Evolutionary conservation across 1,140 invertebrate species (phyloP).

Genomic region (Zaprionus taronus): DNA sequence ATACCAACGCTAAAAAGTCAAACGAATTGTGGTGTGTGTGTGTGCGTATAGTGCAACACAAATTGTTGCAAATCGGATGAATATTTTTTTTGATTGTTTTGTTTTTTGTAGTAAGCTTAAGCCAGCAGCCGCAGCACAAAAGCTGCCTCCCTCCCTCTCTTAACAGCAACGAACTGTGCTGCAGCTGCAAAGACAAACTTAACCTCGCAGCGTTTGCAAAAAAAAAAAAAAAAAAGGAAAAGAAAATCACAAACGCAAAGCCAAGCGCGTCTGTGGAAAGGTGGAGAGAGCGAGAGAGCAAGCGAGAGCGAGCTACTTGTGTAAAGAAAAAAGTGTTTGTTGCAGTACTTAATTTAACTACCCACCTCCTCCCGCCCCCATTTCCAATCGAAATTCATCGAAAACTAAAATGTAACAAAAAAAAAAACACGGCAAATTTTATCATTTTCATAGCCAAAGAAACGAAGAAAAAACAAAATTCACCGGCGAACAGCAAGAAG

Average conservation of each 20-base stretch:
- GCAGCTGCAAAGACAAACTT: conserved; percentile 70
- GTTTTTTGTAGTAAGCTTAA: conserved; percentile 39
- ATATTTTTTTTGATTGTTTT: conserved; percentile 48
- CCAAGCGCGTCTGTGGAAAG: conserved; percentile 32
- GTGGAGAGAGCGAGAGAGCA: conserved; percentile 49
- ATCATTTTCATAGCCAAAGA: conserved; percentile 4
- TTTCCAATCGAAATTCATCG: conserved; percentile 10
- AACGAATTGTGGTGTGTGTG: conserved; percentile 37
- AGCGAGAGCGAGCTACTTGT: conserved; percentile 43
- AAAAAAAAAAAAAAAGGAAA: conserved; percentile 40
- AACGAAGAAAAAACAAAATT: conserved; percentile 25
- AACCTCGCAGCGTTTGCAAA: conserved; percentile 74
- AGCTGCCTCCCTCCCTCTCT: conserved; percentile 29
- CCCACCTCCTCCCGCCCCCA: conserved; percentile 25
- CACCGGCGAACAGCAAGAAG: conserved; percentile 34
- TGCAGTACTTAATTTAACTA: conserved; percentile 42
- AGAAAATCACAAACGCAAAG: conserved; percentile 45
- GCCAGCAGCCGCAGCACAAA: neutral
- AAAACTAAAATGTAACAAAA: conserved; percentile 11
- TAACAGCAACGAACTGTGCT: conserved; percentile 43
- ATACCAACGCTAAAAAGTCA: conserved; percentile 40
- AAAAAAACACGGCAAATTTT: conserved; percentile 17
- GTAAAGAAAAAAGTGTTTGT: conserved; percentile 60
- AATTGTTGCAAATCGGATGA: conserved; percentile 40
- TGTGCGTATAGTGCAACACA: conserved; percentile 36